Percentiles rank a stretch among this genome's conserved stretches.
Conservation (phyloP, 2,113 vertebrate species). For the Perognathus longimembris region DNA sequence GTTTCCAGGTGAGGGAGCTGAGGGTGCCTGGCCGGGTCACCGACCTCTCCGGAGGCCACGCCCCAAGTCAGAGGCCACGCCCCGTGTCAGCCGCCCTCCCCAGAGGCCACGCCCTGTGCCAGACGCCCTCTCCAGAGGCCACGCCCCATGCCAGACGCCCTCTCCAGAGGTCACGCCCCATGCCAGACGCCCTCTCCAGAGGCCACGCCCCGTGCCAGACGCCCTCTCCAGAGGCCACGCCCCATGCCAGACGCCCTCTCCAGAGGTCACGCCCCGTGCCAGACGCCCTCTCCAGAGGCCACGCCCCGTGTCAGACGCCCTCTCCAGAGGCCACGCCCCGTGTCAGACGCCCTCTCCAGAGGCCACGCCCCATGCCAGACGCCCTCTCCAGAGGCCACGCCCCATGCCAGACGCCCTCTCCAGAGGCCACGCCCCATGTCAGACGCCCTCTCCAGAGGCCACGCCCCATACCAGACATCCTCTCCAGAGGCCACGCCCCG, state of each 20-base stretch:
- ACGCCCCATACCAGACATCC: too few relatives aligned
- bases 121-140: fast-evolving
- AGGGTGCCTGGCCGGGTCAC: not conserved
- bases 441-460: fast-evolving
- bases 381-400: not conserved
- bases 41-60: not conserved
- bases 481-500: not conserved
- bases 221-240: not conserved
- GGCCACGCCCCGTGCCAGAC: too few relatives aligned
- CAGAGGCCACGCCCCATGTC: too few relatives aligned
- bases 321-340: too few relatives aligned
- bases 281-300: not conserved
- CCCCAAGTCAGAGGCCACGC: fast-evolving
- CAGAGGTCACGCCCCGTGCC: too few relatives aligned
- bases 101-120: too few relatives aligned
- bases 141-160: too few relatives aligned
- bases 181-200: fast-evolving
- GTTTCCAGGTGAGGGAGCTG: not conserved
- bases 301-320: fast-evolving
- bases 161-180: not conserved
- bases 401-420: fast-evolving
- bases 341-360: fast-evolving
- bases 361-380: too few relatives aligned
- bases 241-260: fast-evolving
- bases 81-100: too few relatives aligned